These are phyloP conservation scores for Peromyscus leucopus DNA, from an alignment of 2,113 vertebrate species.

Conservation along the genomic window DNA sequence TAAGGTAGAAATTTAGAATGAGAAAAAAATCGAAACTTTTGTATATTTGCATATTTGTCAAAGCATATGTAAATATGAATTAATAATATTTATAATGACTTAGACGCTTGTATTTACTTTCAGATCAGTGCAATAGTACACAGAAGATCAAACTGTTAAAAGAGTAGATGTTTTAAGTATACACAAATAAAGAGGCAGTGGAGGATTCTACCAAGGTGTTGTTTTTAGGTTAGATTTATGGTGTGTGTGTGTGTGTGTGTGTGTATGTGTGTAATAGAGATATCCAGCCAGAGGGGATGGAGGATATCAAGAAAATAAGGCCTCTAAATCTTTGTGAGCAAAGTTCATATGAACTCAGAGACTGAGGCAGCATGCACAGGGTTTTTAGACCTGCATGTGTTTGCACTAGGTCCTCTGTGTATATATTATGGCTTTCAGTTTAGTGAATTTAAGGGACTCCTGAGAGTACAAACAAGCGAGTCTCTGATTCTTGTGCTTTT, in stretches of 20 bases:
- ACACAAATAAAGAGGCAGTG: background rate
- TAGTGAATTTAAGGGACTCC: background rate
- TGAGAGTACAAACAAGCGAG: background rate
- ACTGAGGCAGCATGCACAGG: background rate
- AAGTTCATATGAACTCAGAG: background rate
- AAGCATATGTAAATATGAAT: slow-evolving; percentile 56
- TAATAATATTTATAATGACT: slow-evolving; percentile 52
- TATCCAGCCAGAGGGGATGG: background rate
- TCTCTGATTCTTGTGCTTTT: background rate
- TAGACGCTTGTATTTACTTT: slow-evolving; percentile 13
- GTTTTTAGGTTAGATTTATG: background rate
- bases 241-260: background rate
- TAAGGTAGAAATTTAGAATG: slow-evolving; percentile 54
- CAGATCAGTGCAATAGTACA: background rate
- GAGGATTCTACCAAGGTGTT: background rate
- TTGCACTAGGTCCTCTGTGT: background rate
- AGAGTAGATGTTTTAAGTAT: background rate
- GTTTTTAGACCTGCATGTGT: background rate
- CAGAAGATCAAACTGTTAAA: background rate
- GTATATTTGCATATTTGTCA: slow-evolving; percentile 34
- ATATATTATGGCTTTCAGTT: background rate
- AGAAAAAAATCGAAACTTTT: slow-evolving; percentile 38
- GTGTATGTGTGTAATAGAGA: background rate
- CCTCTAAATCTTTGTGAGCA: background rate
- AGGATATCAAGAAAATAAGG: background rate